phyloP scores from a whole-genome alignment of 2,797 vertebrate species.

The Lepidocolaptes lacrymiger region DNA sequence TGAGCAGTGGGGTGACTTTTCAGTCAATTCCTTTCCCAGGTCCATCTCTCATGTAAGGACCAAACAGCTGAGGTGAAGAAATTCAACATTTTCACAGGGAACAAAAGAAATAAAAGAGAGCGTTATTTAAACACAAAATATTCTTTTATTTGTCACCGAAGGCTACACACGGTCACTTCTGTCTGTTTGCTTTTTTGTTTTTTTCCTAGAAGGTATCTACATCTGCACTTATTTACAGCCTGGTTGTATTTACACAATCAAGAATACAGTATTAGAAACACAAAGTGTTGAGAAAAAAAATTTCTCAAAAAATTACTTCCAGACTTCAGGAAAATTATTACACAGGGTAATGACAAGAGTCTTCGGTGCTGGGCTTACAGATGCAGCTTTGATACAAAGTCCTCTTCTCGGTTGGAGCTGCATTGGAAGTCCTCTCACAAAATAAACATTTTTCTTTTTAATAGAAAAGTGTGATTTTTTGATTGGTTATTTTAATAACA shows the following conservation, averaged over 20 bases:
- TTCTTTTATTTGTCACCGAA: constrained; percentile 90
- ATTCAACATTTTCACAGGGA: not conserved
- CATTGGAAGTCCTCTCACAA: constrained; percentile 65
- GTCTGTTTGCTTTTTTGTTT: constrained; percentile 73
- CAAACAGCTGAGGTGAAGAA: not conserved
- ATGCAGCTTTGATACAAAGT: constrained; percentile 84
- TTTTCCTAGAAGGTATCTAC: constrained; percentile 94
- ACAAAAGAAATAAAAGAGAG: not conserved
- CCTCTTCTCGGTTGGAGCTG: constrained; percentile 56
- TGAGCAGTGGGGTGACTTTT: not conserved
- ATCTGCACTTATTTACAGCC: constrained; percentile 98
- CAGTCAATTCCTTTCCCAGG: not conserved
- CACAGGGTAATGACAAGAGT: constrained; percentile 84
- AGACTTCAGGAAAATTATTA: constrained; percentile 87
- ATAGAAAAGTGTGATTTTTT: constrained; percentile 63
- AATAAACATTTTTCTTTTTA: constrained; percentile 68
- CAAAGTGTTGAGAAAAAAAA: constrained; percentile 89
- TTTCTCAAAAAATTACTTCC: constrained; percentile 88
- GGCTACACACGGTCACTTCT: constrained; percentile 95
- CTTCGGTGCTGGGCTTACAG: constrained; percentile 86
- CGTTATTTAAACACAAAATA: constrained; percentile 83
- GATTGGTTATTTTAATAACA: constrained; percentile 22
- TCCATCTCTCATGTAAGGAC: not conserved
- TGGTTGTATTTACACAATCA: constrained; percentile 92
- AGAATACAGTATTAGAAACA: constrained; percentile 95